These are phyloP conservation scores for Trochalopteron elliotii DNA, from an alignment of 2,113 vertebrate species.

Conservation along the genomic window DNA sequence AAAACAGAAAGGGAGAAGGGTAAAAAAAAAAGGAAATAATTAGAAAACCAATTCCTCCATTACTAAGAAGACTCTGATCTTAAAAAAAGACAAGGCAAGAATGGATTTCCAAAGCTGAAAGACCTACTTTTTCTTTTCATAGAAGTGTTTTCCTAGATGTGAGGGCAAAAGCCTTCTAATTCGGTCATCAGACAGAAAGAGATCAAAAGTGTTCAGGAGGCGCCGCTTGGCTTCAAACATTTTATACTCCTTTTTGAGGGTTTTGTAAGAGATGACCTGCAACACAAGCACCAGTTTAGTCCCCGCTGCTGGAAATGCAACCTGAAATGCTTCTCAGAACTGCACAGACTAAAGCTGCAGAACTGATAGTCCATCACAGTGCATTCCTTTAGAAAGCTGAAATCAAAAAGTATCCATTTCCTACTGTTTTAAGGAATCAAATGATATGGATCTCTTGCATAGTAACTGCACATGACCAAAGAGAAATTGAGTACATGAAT, in stretches of 20 bases:
- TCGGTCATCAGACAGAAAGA: slow-evolving; percentile 86
- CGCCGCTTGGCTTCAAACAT: slow-evolving; percentile 84
- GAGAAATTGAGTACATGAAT: neutral
- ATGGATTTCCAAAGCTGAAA: neutral
- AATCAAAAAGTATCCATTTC: neutral
- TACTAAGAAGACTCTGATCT: neutral
- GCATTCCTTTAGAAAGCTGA: neutral
- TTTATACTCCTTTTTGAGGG: slow-evolving; percentile 86
- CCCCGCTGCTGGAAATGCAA: neutral
- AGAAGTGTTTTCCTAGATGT: slow-evolving; percentile 89
- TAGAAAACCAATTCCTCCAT: neutral
- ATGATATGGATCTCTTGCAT: neutral
- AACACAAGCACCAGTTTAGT: neutral
- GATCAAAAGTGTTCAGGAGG: slow-evolving; percentile 81
- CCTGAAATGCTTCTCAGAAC: neutral
- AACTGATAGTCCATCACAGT: neutral
- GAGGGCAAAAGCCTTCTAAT: slow-evolving; percentile 83
- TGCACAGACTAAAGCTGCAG: neutral
- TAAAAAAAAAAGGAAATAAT: neutral
- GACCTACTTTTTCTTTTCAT: slow-evolving; percentile 82
- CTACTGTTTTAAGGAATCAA: neutral
- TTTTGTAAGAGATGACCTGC: slow-evolving; percentile 85
- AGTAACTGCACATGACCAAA: neutral
- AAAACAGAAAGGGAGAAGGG: neutral
- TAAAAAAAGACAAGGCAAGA: neutral